Base-by-base conservation (phyloP, 2,888 invertebrate genomes). In the Acrocyrtus sp. region DNA sequence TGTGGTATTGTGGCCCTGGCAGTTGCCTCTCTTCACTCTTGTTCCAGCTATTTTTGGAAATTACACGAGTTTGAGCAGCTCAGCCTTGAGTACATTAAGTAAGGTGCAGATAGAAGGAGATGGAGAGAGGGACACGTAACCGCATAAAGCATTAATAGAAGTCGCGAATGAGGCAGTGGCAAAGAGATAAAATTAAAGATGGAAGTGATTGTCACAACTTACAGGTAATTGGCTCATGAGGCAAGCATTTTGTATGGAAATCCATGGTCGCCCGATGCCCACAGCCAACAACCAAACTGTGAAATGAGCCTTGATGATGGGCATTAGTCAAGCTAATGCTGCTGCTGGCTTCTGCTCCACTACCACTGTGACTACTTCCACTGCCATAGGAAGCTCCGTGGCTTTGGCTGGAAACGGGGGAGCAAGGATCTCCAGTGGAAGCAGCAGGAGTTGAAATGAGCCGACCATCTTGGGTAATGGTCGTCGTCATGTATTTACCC, bases 241-340 rank as follows among this genome's bases (percentile, higher is more conserved):
- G 77, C 69, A 81, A 80, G 67, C 89, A 90, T 1, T 86, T 84
- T 0, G 88, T 88, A 78, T 87, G 87, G 82, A 89, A 88, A 83
- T 89, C 89, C 84, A 90, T 86, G 19, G 87, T 86, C 81, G 76
- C 76, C 88, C 88, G 0, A 41, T 80, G 81, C 83, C 84, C 82
- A 88, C 89, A 87, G 22, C 86, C 87, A 75, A 85, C 86, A 8
- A 86, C 83, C 75, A 72, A 63, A 70, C 72, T 76, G 58, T 84
- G 83, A 83, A 29, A 75, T 45, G 68, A 72, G 66, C 72, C 72
- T 56, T 76, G 74, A 62, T 61, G 74, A 78, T 47, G 58, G 63
- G 72, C 65, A 29, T 57, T 57, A 67, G 50, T 57, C 57, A 58
- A 58, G 67, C 67, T 51, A 41, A 58, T 26, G 57, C 58, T 21